Conservation (phyloP, 2,797 vertebrate genomes). For the Chaunax sp. region DNA sequence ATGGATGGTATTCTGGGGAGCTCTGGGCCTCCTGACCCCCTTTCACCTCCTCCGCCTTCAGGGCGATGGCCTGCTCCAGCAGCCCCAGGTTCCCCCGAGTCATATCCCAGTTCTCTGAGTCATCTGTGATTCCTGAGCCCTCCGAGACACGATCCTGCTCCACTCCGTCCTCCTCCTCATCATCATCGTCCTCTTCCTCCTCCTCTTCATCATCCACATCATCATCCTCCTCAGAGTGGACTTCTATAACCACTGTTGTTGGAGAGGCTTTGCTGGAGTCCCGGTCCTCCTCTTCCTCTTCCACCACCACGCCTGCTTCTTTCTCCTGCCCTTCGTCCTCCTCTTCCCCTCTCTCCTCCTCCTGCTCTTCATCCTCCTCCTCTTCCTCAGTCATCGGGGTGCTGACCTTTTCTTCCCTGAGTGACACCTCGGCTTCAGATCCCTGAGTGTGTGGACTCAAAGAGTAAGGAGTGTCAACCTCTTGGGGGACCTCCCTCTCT, state of each 20-base stretch:
- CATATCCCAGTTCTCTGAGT: constrained; percentile 96
- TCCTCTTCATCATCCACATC: constrained; percentile 80
- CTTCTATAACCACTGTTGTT: constrained; percentile 89
- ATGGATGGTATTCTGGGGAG: constrained; percentile 84
- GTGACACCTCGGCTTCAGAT: constrained; percentile 68
- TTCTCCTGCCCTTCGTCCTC: constrained; percentile 55
- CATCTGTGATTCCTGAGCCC: constrained; percentile 90
- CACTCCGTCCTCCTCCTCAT: constrained; percentile 80
- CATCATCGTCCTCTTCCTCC: constrained; percentile 88
- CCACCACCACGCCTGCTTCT: constrained; percentile 62
- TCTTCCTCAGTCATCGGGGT: constrained; percentile 65
- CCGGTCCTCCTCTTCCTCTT: constrained; percentile 74
- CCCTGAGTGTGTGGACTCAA: constrained; percentile 76
- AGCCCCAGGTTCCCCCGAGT: constrained; percentile 94
- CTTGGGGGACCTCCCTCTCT: constrained; percentile 57
- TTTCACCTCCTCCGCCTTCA: constrained; percentile 93
- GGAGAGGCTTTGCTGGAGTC: constrained; percentile 87
- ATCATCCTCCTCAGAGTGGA: constrained; percentile 85
- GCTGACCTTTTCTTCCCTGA: constrained; percentile 68
- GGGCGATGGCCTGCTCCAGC: constrained; percentile 94
- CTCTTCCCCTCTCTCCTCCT: constrained; percentile 53
- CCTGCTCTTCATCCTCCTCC: constrained; percentile 57
- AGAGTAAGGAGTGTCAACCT: constrained; percentile 54
- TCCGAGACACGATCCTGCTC: constrained; percentile 87
- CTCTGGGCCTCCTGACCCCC: constrained; percentile 84